Conservation (phyloP, 2,888 invertebrate species). For the Sabatieria punctata region DNA sequence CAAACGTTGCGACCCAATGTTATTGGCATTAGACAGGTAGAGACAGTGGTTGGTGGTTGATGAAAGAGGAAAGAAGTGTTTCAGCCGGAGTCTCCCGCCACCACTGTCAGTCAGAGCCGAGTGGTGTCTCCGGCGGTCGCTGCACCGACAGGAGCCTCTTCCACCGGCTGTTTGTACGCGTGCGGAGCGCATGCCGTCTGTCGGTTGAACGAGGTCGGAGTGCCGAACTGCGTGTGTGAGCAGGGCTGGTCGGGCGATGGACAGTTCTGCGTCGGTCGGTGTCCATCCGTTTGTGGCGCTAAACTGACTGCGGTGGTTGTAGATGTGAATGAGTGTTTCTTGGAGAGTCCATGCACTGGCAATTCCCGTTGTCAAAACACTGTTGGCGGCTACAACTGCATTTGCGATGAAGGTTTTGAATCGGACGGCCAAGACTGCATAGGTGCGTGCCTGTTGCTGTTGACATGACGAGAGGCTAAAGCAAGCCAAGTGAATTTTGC, state of each 20-base stretch:
- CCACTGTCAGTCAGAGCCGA: too few species aligned
- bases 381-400: slow-evolving; percentile 53
- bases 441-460: slow-evolving; percentile 40
- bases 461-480: background rate
- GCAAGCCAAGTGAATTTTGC: background rate
- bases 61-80: too few species aligned
- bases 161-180: too few species aligned
- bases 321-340: slow-evolving; percentile 23
- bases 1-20: too few species aligned
- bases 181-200: slow-evolving; percentile 13
- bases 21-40: too few species aligned
- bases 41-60: too few species aligned
- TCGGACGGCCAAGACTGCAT: slow-evolving; percentile 47
- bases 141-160: too few species aligned
- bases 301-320: slow-evolving; percentile 10
- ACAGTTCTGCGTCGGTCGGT: slow-evolving; percentile 11
- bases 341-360: slow-evolving; percentile 46
- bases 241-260: slow-evolving; percentile 18
- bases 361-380: slow-evolving; percentile 63
- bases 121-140: too few species aligned
- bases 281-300: background rate
- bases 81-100: too few species aligned
- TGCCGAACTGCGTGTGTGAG: slow-evolving; percentile 14
- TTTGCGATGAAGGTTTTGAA: slow-evolving; percentile 44
- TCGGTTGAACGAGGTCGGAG: slow-evolving; percentile 13